Base-by-base conservation (phyloP, 2,888 invertebrate genomes). In the Octodonta nipae region DNA sequence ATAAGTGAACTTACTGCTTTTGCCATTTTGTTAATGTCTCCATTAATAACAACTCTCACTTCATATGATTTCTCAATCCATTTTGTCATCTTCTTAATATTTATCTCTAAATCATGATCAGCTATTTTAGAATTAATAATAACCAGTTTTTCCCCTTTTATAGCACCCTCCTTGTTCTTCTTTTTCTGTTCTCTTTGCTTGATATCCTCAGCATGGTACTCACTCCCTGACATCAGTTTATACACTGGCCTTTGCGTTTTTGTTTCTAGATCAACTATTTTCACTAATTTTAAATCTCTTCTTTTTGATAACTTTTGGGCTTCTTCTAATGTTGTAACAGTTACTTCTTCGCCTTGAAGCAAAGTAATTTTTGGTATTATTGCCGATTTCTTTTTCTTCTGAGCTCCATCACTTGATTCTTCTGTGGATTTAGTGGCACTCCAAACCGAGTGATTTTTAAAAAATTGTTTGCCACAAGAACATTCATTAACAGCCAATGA, bases 201-300 rank as follows among this genome's bases (percentile, higher is more conserved):
- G 28, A 71, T 50, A 47, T 77, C 77, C 50, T 75, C 75, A 24
- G 70, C 58, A 36, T 75, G 65, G 55, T 73, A 72, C 52, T 79
- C 74, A n/a, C 70, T 54, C 36, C 69, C 69, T 3, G 78, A 70
- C 68, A 79, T 70, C 28, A 84, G 59, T 51, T 74, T 76, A 50
- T 79, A 86, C 7, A 77, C 62, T 7, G 78, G 72, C 26, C 79
- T 65, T 16, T 75, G 68, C 0, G 74, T 73, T 60, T 79, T 80
- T 0, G 70, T 60, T 56, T 80, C 77, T 3, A 68, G 56, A 55
- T 83, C 78, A 39, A 73, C 57, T 14, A 80, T 58, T 62, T 78
- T 78, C 0, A 81, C 66, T 35, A 86, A 61, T 52, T 76, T 77
- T 38, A 84, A 60, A 30, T 78, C 73, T 42, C 79, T 64, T 24